Evolutionary conservation across 2,888 invertebrate species (phyloP).

Genomic region (Leptopilina drosophilae): DNA sequence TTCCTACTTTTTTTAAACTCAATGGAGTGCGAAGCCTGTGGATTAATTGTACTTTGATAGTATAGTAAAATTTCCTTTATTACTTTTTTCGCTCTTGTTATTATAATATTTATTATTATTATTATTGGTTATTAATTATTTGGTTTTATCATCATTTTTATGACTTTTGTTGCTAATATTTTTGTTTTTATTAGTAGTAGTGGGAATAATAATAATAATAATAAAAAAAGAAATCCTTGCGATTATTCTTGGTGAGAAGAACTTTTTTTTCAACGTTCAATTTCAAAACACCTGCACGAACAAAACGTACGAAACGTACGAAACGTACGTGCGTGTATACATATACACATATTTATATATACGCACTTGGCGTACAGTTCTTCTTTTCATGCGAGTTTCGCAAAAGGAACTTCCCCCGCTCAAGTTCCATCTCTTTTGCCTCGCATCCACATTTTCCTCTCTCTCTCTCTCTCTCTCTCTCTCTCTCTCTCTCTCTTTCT

Average conservation of each 20-base stretch:
- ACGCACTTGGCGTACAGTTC: slow-evolving; percentile 60
- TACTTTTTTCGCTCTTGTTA: too few relatives aligned
- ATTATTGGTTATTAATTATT: too few relatives aligned
- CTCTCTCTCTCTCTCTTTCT: slow-evolving; percentile 35
- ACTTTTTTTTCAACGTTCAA: background rate
- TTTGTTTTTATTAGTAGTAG: background rate
- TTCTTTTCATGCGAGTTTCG: slow-evolving; percentile 37
- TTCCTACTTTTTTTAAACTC: too few relatives aligned
- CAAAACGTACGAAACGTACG: slow-evolving; percentile 11
- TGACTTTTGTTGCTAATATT: too few relatives aligned
- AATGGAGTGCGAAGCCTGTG: too few relatives aligned
- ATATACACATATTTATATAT: slow-evolving; percentile 56
- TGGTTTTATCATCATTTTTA: too few relatives aligned
- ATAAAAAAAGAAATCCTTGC: background rate
- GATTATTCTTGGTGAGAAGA: background rate
- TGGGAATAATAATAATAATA: background rate
- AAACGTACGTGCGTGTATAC: too few relatives aligned
- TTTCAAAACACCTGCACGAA: slow-evolving; percentile 45
- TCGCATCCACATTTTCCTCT: slow-evolving; percentile 28
- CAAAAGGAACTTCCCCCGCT: slow-evolving; percentile 38
- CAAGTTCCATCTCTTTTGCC: slow-evolving; percentile 33
- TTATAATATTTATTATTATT: too few relatives aligned
- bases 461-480: slow-evolving; percentile 20
- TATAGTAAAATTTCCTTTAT: too few relatives aligned
- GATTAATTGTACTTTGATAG: too few relatives aligned